Base-by-base conservation (phyloP, 2,797 vertebrate species). In the Pipistrellus pipistrellus region DNA sequence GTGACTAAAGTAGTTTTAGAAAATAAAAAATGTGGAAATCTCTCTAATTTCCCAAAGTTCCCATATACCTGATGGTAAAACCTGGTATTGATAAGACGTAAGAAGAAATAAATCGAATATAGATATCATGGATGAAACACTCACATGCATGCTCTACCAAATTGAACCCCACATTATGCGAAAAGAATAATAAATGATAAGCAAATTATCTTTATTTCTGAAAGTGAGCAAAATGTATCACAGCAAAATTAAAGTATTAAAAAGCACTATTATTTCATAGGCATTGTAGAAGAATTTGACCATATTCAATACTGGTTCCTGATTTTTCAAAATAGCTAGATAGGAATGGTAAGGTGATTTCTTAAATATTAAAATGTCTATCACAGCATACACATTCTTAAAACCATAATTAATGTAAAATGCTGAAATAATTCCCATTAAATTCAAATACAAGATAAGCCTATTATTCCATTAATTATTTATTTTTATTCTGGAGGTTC, bases 401-500 rank as follows among this genome's bases (percentile, higher is more conserved):
- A 59, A 78, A 92, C 51, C 55, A 92, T 9, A 72, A 72, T 72
- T 76, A 76, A 66, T 51, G n/a, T 66, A 72, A 86, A 82, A 82
- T 44, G 20, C 4, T 77, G 13, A 10, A 76, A 66, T 90, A 3
- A n/a, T 86, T 86, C 90, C 27, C 14, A 66, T 83, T 81, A 25
- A 82, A 77, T 92, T 57, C 14, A 25, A 8, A 86, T 77, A 77
- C 1, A 64, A 75, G 41, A 57, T 32, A 85, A 57, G 18, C 2
- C 71, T 73, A 53, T 23, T 48, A 41, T 84, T 73, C 77, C 10
- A 77, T 44, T 77, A 66, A 90, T 83, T 89, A 84, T 55, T 88
- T 64, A 62, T 82, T 92, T 94, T n/a, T 90, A 48, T 89, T 92
- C 25, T 83, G 23, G 21, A 82, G 11, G 10, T 76, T 83, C n/a